phyloP scores from a whole-genome alignment of 37 sponge, comb jelly and placozoan genomes.

The Dysidea cf. avara region DNA sequence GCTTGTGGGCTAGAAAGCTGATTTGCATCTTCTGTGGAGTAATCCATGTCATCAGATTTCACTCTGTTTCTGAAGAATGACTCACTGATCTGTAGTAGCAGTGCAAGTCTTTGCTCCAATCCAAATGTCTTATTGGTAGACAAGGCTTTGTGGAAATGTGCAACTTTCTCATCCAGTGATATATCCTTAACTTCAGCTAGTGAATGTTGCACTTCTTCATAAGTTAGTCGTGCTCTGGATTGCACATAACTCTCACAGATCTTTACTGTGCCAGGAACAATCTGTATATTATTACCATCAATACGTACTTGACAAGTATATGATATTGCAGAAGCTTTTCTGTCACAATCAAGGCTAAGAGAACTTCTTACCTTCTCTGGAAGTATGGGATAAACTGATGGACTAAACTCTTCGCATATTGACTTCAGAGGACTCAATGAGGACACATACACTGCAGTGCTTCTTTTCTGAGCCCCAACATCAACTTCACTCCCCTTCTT shows the following conservation, averaged over 20 bases:
- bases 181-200: conserved; percentile 15
- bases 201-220: conserved; percentile 41
- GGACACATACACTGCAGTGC: conserved; percentile 37
- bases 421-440: too few relatives aligned
- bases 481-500: not conserved
- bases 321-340: conserved; percentile 27
- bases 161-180: too few relatives aligned
- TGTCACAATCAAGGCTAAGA: conserved; percentile 21
- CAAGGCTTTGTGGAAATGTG: not conserved
- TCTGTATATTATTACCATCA: not conserved
- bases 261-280: not conserved
- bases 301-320: conserved; percentile 13
- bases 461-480: conserved; percentile 3
- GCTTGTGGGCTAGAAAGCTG: conserved; percentile 26
- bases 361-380: not conserved
- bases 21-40: conserved; percentile 19
- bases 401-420: not conserved
- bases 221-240: conserved; percentile 41
- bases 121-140: not conserved
- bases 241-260: conserved; percentile 21
- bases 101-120: conserved; percentile 12
- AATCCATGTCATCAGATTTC: not conserved
- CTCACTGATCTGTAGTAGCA: conserved; percentile 38
- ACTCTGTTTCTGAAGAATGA: too few relatives aligned
- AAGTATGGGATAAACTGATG: conserved; percentile 34